phyloP scores from a whole-genome alignment of 2,888 invertebrate species.

The Diloba caeruleocephala region DNA sequence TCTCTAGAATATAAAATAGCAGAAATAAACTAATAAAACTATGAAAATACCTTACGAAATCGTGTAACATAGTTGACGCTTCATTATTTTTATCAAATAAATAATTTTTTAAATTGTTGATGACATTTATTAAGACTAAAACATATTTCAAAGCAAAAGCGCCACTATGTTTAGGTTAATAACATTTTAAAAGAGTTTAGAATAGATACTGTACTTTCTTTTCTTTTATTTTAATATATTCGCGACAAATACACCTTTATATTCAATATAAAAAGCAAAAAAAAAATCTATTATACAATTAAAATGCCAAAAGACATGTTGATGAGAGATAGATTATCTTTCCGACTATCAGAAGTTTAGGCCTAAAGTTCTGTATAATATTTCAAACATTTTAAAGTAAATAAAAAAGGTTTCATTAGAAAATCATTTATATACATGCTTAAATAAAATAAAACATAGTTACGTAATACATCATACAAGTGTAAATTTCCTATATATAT shows the following conservation, averaged over 20 bases:
- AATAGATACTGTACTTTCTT: too few species aligned
- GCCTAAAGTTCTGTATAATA: conserved; percentile 35
- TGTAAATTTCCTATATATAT: background rate
- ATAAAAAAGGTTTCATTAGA: background rate
- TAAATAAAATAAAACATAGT: background rate
- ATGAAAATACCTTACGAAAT: background rate
- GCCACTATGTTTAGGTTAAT: background rate
- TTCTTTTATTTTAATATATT: background rate
- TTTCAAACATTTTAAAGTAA: background rate
- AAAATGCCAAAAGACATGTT: background rate
- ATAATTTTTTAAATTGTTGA: background rate
- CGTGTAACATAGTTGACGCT: too few species aligned
- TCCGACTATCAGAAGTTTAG: conserved; percentile 16
- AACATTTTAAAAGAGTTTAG: too few species aligned
- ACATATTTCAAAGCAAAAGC: background rate
- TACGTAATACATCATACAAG: conserved; percentile 17
- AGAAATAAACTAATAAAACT: background rate
- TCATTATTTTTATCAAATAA: background rate
- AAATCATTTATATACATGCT: background rate
- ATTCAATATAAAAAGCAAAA: too few species aligned
- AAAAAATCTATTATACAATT: too few species aligned
- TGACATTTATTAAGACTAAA: background rate
- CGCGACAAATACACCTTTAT: too few species aligned
- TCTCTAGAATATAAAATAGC: background rate
- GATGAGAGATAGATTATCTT: background rate